Conservation (phyloP, 1,140 invertebrate species). For the Trypoxylus dichotomus region DNA sequence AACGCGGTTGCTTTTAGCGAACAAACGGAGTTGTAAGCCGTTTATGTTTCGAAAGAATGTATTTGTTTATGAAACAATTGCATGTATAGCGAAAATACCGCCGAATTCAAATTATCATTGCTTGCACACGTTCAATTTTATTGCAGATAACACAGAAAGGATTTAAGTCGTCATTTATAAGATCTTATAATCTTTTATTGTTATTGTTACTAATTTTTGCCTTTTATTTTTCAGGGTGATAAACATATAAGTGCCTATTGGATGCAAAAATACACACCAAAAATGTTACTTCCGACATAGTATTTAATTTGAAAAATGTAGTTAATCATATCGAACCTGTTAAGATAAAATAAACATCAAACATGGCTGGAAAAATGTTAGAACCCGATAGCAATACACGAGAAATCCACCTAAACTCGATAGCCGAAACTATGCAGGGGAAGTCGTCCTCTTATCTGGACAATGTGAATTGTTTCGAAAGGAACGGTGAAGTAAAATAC, state of each 20-base stretch:
- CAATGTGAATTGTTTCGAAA: slow-evolving; percentile 27
- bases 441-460: slow-evolving; percentile 1
- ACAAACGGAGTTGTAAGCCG: neutral
- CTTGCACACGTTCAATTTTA: no score
- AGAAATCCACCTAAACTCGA: slow-evolving; percentile 21
- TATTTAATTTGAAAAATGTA: slow-evolving; percentile 23
- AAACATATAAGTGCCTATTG: neutral
- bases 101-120: neutral
- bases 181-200: no score
- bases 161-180: no score
- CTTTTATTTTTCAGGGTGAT: neutral
- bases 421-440: neutral
- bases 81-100: neutral
- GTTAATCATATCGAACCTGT: neutral
- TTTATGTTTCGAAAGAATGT: neutral
- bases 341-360: slow-evolving; percentile 24
- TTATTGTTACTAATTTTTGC: neutral
- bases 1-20: neutral
- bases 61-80: neutral
- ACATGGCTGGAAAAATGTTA: slow-evolving; percentile 24
- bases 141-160: no score
- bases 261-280: neutral
- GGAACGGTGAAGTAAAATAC: slow-evolving; percentile 20
- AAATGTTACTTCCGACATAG: slow-evolving; percentile 26
- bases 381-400: slow-evolving; percentile 25